A percentile compares a stretch with the other conserved stretches of the same genome.
Conservation (phyloP, 2,113 vertebrate species). For the Poicephalus gulielmi region DNA sequence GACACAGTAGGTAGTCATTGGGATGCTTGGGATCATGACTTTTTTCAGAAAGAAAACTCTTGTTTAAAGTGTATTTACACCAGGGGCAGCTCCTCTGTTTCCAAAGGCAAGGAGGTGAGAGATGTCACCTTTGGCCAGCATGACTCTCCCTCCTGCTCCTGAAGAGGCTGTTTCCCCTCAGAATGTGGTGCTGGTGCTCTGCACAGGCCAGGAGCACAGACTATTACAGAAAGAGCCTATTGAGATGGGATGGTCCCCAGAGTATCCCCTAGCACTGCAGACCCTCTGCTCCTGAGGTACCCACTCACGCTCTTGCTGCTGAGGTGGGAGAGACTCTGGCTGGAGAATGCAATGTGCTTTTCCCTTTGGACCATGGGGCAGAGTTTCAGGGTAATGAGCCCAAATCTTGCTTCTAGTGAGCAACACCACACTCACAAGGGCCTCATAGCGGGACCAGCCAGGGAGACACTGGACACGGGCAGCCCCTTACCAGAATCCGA, state of each 20-base stretch:
- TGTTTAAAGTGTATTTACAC: neutral
- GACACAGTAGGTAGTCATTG: neutral
- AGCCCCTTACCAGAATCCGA: conserved; percentile 88
- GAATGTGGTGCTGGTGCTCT: neutral
- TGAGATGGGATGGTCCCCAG: too few relatives aligned
- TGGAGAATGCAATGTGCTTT: neutral
- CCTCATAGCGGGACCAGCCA: neutral
- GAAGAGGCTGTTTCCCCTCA: accelerated
- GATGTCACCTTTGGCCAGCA: neutral
- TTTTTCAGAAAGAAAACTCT: neutral
- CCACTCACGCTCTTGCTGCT: accelerated
- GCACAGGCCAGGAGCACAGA: neutral
- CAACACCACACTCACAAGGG: accelerated
- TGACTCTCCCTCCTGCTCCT: accelerated
- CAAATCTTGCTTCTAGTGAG: neutral
- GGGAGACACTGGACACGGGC: neutral
- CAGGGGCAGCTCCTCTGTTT: neutral
- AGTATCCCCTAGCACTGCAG: neutral
- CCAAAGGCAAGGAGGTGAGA: neutral
- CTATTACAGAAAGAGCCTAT: neutral
- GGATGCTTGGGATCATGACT: neutral
- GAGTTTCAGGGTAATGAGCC: neutral
- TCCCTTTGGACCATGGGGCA: neutral
- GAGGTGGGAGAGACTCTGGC: neutral
- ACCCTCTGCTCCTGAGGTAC: neutral